Percentiles rank a stretch among this genome's conserved stretches.
These are phyloP conservation scores for Meriones unguiculatus DNA, from an alignment of 2,113 vertebrate genomes.

Conservation along the genomic window DNA sequence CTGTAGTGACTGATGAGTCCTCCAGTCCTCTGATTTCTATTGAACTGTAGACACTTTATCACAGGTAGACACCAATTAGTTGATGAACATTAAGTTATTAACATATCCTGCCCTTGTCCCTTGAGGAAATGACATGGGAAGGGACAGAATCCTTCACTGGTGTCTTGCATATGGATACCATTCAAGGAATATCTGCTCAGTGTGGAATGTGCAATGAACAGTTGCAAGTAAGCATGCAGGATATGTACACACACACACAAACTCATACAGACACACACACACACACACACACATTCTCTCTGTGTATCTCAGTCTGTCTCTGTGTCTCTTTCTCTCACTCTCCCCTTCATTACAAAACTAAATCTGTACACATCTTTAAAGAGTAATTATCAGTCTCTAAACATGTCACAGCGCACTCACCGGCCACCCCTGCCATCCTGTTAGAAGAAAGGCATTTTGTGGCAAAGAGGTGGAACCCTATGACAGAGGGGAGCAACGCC, in stretches of 20 bases:
- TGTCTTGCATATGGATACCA: not conserved
- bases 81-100: slow-evolving; percentile 37
- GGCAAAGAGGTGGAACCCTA: not conserved
- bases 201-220: not conserved
- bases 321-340: not conserved
- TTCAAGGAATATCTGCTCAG: not conserved
- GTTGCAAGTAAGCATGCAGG: not conserved
- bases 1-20: not conserved
- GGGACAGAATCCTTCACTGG: not conserved
- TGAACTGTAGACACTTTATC: not conserved
- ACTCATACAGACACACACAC: not conserved
- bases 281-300: not conserved
- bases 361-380: not conserved
- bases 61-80: not conserved
- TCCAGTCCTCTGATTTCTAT: slow-evolving; percentile 23
- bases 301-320: not conserved
- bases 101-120: not conserved
- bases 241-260: not conserved
- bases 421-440: not conserved
- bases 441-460: not conserved
- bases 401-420: too few relatives aligned
- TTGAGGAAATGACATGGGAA: not conserved
- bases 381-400: not conserved
- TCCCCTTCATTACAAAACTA: not conserved
- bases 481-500: not conserved